Evolutionary conservation across 2,113 vertebrate species (phyloP).

Genomic region (Ascaphus truei): DNA sequence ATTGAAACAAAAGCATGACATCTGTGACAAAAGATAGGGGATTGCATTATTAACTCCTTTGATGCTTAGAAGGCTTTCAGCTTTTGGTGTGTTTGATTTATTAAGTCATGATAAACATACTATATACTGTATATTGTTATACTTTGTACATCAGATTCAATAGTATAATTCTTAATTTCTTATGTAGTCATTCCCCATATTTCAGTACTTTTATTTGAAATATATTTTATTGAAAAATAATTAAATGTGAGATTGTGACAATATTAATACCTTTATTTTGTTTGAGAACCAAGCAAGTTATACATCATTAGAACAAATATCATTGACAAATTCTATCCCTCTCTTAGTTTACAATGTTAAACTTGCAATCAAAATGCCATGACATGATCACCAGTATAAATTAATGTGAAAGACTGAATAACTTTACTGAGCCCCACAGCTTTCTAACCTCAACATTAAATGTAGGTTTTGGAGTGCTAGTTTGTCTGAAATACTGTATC

Average conservation of each 20-base stretch:
- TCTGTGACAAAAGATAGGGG: background rate
- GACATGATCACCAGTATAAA: background rate
- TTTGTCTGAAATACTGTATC: too few species aligned
- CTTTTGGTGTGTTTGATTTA: constrained; percentile 8
- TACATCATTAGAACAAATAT: constrained; percentile 9
- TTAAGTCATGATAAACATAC: background rate
- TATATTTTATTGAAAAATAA: constrained; percentile 6
- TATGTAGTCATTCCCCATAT: constrained; percentile 3
- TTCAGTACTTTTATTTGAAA: background rate
- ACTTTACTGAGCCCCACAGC: background rate
- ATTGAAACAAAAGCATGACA: background rate
- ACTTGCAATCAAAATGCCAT: background rate
- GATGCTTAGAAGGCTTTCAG: constrained; percentile 14
- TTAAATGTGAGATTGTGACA: too few species aligned
- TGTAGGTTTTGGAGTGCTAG: too few species aligned
- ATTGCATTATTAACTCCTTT: constrained; percentile 4
- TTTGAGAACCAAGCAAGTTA: too few species aligned
- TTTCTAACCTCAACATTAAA: too few species aligned
- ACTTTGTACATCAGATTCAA: constrained; percentile 9
- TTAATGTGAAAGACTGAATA: background rate
- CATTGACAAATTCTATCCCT: background rate
- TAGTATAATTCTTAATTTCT: constrained; percentile 6
- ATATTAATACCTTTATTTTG: too few species aligned
- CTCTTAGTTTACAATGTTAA: background rate
- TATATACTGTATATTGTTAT: background rate